A percentile compares a stretch with the other conserved stretches of the same genome.
Evolutionary conservation across 2,888 invertebrate species (phyloP).

Genomic region (Alloscopus bannaensis): DNA sequence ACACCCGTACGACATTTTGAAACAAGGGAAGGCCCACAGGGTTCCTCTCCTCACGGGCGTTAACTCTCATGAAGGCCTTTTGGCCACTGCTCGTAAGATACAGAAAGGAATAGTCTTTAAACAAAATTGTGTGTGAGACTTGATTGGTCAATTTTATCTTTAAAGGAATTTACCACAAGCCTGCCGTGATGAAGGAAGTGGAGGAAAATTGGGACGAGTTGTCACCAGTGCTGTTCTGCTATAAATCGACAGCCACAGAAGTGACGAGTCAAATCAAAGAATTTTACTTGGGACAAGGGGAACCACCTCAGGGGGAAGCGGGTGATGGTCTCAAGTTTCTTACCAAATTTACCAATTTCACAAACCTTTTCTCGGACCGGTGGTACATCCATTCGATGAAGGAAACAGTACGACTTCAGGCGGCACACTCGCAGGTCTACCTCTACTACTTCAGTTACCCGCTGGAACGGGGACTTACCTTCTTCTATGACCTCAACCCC

Average conservation of each 20-base stretch:
- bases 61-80: conserved; percentile 69
- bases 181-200: conserved; percentile 35
- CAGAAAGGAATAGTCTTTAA: conserved; percentile 7
- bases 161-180: conserved; percentile 62
- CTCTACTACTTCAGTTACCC: conserved; percentile 68
- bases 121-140: neutral
- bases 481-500: conserved; percentile 59
- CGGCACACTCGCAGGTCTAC: conserved; percentile 61
- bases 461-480: conserved; percentile 53
- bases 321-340: conserved; percentile 21
- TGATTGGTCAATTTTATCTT: neutral
- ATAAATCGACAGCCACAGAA: conserved; percentile 12
- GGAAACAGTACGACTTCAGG: conserved; percentile 65
- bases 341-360: conserved; percentile 60
- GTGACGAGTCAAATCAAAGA: conserved; percentile 45
- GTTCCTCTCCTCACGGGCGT: conserved; percentile 67
- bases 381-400: conserved; percentile 66
- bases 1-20: conserved; percentile 69
- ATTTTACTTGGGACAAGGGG: conserved; percentile 58
- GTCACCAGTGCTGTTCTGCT: conserved; percentile 62
- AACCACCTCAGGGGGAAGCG: conserved; percentile 5
- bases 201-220: conserved; percentile 58
- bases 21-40: conserved; percentile 55
- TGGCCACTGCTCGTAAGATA: conserved; percentile 64
- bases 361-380: conserved; percentile 68